These are phyloP conservation scores for Drosophila pseudoananassae DNA, from an alignment of 1,140 invertebrate species.

Conservation along the genomic window DNA sequence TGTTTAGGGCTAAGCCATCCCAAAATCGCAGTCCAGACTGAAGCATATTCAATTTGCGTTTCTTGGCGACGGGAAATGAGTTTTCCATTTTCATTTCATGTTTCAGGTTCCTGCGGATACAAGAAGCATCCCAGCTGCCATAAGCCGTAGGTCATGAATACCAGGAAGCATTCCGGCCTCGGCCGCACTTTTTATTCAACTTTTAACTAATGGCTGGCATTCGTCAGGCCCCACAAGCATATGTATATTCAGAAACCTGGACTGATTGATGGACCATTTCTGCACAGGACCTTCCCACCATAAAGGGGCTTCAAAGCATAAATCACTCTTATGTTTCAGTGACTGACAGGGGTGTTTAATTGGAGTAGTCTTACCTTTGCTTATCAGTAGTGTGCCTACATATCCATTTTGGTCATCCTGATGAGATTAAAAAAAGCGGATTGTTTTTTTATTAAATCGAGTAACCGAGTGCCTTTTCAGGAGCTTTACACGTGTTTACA, in stretches of 20 bases:
- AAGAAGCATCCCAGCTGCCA: slow-evolving; percentile 3
- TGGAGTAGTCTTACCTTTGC: slow-evolving; percentile 24
- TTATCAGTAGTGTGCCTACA: neutral
- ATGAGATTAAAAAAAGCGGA: neutral
- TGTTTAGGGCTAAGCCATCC: slow-evolving; percentile 50
- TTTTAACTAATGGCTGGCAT: slow-evolving; percentile 62
- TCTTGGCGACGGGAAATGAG: slow-evolving; percentile 60
- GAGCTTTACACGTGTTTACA: slow-evolving; percentile 41
- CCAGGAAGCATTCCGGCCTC: slow-evolving; percentile 16
- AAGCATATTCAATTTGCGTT: slow-evolving; percentile 51
- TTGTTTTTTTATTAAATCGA: slow-evolving; percentile 5
- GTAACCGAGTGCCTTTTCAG: neutral
- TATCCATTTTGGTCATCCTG: neutral
- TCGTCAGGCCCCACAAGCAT: neutral
- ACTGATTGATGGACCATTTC: slow-evolving; percentile 48
- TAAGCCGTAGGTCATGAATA: slow-evolving; percentile 15
- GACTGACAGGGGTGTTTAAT: slow-evolving; percentile 45
- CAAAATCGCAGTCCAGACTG: slow-evolving; percentile 23
- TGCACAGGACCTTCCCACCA: neutral
- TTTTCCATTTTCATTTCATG: slow-evolving; percentile 36
- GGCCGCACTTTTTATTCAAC: slow-evolving; percentile 34
- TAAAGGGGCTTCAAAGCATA: slow-evolving; percentile 10
- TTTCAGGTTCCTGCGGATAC: slow-evolving; percentile 1
- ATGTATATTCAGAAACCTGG: slow-evolving; percentile 4
- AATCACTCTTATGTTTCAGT: slow-evolving; percentile 44